Evolutionary conservation across 2,888 invertebrate species (phyloP).

Genomic region (Chloroclystis v-ata): DNA sequence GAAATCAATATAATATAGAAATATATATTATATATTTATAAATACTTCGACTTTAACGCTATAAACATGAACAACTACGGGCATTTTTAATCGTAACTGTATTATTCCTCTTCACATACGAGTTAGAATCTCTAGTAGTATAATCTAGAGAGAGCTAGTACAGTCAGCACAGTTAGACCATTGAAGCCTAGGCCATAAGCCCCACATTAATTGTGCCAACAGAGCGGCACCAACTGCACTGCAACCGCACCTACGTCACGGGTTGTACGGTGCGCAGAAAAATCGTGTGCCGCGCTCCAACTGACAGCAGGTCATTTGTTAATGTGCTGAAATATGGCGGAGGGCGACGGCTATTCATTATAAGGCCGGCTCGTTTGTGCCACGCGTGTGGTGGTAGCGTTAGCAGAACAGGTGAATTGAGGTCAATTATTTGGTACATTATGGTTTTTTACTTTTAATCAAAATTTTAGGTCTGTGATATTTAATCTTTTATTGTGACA

Average conservation of each 20-base stretch:
- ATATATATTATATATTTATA: no score
- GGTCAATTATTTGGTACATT: no score
- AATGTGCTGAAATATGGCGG: constrained; percentile 76
- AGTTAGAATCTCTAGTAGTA: no score
- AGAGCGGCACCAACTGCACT: constrained; percentile 35
- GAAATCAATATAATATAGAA: no score
- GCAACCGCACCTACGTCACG: constrained; percentile 72
- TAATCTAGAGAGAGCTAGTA: not conserved
- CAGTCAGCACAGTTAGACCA: constrained; percentile 13
- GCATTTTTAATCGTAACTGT: no score
- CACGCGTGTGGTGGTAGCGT: constrained; percentile 66
- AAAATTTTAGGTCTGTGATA: no score
- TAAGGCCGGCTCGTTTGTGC: constrained; percentile 72
- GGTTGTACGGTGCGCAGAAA: constrained; percentile 73
- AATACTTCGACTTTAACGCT: no score
- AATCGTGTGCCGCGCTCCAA: constrained; percentile 67
- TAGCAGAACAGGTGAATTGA: constrained; percentile 31
- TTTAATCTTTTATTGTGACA: no score
- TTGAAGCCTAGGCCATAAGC: constrained; percentile 36
- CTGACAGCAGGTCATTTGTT: constrained; percentile 75
- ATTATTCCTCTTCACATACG: no score
- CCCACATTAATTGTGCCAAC: constrained; percentile 49
- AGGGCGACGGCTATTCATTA: constrained; percentile 75
- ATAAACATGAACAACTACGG: no score
- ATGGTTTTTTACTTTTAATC: no score